A percentile compares a stretch with the other conserved stretches of the same genome.
These are phyloP conservation scores for Meriones unguiculatus DNA, from an alignment of 2,113 vertebrate genomes.

Conservation along the genomic window DNA sequence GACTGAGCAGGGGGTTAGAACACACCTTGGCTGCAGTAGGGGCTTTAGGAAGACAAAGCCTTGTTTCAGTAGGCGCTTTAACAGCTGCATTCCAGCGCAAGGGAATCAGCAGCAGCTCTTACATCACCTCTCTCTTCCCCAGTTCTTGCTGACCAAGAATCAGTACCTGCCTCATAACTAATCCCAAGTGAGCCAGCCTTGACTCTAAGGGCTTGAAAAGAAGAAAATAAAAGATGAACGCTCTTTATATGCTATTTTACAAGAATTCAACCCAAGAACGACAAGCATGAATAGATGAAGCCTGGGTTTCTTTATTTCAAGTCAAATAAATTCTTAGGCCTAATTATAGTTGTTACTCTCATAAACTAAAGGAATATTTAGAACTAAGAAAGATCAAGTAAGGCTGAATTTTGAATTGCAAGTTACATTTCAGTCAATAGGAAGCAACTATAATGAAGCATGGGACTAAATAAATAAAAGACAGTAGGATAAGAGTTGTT, in stretches of 20 bases:
- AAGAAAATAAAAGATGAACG: slow-evolving; percentile 47
- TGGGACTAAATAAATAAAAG: slow-evolving; percentile 25
- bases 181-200: slow-evolving; percentile 25
- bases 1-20: background rate
- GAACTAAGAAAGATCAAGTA: slow-evolving; percentile 10
- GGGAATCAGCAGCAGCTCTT: background rate
- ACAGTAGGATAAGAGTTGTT: background rate
- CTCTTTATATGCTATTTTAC: slow-evolving; percentile 28
- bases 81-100: slow-evolving; percentile 8
- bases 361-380: slow-evolving; percentile 44
- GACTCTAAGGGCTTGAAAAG: slow-evolving; percentile 19
- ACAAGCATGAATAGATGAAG: slow-evolving; percentile 41
- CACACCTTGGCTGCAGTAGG: background rate
- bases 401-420: slow-evolving; percentile 38
- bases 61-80: background rate
- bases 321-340: slow-evolving; percentile 48
- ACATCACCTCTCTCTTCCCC: slow-evolving; percentile 7
- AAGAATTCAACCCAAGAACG: slow-evolving; percentile 21
- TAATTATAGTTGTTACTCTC: slow-evolving; percentile 55
- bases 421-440: slow-evolving; percentile 5
- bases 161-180: background rate
- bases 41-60: background rate
- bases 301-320: slow-evolving; percentile 45
- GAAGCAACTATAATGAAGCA: slow-evolving; percentile 27
- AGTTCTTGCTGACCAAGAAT: slow-evolving; percentile 8